Evolutionary conservation across 2,797 vertebrate genomes (phyloP), one percentile per base, ranked within the genome.

Genomic region (Tauraco hartlaubi): DNA sequence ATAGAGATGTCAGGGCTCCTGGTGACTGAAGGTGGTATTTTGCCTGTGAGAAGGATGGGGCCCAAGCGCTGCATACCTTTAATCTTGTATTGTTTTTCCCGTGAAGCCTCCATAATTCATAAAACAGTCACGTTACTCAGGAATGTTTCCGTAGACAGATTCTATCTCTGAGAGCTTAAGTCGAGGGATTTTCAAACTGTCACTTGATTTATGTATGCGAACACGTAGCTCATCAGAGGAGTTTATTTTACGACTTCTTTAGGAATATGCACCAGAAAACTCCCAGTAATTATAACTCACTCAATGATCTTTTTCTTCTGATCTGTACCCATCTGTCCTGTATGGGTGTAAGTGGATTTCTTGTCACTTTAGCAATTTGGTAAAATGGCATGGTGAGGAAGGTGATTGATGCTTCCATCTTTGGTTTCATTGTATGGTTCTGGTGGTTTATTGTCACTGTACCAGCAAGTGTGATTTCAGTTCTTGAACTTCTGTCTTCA

Each of bases 141-240:
- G 94, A 89, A 62, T 74, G 88, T 95, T 96, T 96, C 95, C 92
- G 95, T 90, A 88, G 95, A 95, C 93, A 94, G 97, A 94, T 93
- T 93, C 92, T 93, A 23, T 96, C 96, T 97, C 83, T 80, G 71
- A 95, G 91, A 96, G 92, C 95, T 97, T 90, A 97, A 97, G 92
- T 96, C 39, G 5, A 94, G 94, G 95, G 94, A 95, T 98, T 98
- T 97, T 98, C 97, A 95, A 96, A 88, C 81, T 90, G 85, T 68
- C 37, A 1, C 92, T 96, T 97, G 94, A 97, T 97, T 97, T 96
- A 92, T 88, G 87, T 79, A 13, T 22, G 48, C 11, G 25, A 93
- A 93, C 9, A 2, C 88, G 94, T 90, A 83, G 59, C 88, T 97
- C 33, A 5, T 94, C 76, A 92, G 94, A 94, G 87, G 91, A 97